Conservation (phyloP, 2,888 invertebrate genomes). For the Phaedon cochleariae region DNA sequence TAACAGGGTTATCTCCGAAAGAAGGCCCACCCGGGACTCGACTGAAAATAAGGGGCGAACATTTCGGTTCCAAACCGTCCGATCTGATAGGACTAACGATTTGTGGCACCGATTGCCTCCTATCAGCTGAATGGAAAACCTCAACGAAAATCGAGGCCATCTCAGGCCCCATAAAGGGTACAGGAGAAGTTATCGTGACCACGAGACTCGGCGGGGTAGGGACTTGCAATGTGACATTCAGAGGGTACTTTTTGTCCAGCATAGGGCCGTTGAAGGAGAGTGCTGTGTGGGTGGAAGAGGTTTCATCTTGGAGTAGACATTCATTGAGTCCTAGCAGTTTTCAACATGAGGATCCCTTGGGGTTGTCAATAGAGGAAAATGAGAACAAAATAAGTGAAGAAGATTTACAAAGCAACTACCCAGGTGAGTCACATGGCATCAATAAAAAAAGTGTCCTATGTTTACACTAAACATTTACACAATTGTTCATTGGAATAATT, state of each 20-base stretch:
- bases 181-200: constrained; percentile 90
- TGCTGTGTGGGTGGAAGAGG: constrained; percentile 98
- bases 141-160: constrained; percentile 96
- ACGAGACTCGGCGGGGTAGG: constrained; percentile 89
- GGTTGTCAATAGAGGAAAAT: constrained; percentile 91
- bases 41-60: constrained; percentile 94
- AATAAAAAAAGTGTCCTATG: too few relatives aligned
- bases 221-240: constrained; percentile 88
- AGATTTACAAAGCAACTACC: constrained; percentile 87
- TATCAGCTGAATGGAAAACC: constrained; percentile 98
- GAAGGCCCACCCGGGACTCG: constrained; percentile 98
- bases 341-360: constrained; percentile 91
- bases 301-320: constrained; percentile 85
- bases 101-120: constrained; percentile 93
- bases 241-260: constrained; percentile 61
- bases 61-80: constrained; percentile 83
- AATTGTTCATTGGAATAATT: too few relatives aligned
- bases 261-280: constrained; percentile 96
- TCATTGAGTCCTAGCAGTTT: constrained; percentile 86
- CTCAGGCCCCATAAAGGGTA: constrained; percentile 89
- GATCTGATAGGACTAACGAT: constrained; percentile 93
- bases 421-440: constrained; percentile 76
- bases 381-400: constrained; percentile 91
- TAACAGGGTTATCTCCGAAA: constrained; percentile 97
- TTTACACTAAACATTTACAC: too few relatives aligned